phyloP scores from a whole-genome alignment of 2,797 vertebrate genomes.

The Alcedo atthis region DNA sequence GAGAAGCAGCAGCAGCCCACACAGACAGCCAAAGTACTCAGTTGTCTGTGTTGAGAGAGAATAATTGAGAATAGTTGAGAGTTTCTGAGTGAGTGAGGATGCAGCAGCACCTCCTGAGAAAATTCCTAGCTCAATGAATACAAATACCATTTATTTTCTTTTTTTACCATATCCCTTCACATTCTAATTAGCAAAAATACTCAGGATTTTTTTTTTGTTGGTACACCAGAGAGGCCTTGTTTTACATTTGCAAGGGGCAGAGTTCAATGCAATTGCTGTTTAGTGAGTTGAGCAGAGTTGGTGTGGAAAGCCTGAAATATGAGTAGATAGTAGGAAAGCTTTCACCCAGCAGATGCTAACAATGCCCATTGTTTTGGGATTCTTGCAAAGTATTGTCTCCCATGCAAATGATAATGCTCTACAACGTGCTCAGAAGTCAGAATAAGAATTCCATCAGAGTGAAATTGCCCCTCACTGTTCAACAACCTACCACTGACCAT shows the following conservation, averaged over 20 bases:
- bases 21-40: not conserved
- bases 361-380: not conserved
- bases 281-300: not conserved
- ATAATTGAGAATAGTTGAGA: no score
- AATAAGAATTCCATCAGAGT: not conserved
- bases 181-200: not conserved
- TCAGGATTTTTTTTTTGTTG: not conserved
- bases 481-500: not conserved
- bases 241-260: not conserved
- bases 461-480: not conserved
- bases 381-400: not conserved
- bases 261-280: not conserved
- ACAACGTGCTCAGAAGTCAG: not conserved
- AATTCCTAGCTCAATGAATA: not conserved
- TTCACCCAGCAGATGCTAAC: not conserved
- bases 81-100: not conserved
- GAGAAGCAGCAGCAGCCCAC: not conserved
- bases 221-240: not conserved
- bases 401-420: not conserved
- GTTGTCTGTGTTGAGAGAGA: not conserved
- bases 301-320: not conserved
- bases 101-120: not conserved
- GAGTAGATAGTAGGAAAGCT: not conserved
- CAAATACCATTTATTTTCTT: not conserved
- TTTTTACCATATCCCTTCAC: not conserved